Evolutionary conservation across 2,797 vertebrate genomes (phyloP).

Genomic region (Alectoris magna): DNA sequence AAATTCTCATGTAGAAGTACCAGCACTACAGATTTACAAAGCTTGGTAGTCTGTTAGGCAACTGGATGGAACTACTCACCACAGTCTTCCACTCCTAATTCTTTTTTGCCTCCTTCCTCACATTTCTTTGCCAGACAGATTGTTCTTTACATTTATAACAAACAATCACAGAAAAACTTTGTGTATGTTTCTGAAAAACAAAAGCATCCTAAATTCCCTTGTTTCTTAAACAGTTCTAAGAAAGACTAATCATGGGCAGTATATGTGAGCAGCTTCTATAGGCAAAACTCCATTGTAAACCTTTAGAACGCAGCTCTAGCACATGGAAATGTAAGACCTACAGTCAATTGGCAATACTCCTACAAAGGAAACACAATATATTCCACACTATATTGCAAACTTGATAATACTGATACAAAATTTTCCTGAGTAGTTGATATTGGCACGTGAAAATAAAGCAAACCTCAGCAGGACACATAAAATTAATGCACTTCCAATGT

Average conservation of each 20-base stretch:
- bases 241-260: conserved; percentile 1
- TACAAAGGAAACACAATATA: background rate
- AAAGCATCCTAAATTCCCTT: background rate
- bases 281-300: background rate
- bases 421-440: conserved; percentile 14
- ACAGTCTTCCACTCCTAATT: background rate
- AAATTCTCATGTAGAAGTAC: conserved; percentile 4
- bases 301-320: background rate
- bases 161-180: background rate
- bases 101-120: background rate
- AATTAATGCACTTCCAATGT: conserved; percentile 34
- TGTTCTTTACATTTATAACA: background rate
- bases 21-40: background rate
- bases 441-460: conserved; percentile 22
- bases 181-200: background rate
- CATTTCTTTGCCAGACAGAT: background rate
- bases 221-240: background rate
- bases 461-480: conserved; percentile 29
- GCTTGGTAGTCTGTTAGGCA: background rate
- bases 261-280: background rate
- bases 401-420: conserved; percentile 29
- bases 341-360: background rate
- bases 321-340: background rate
- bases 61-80: conserved; percentile 22
- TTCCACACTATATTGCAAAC: background rate